These are phyloP conservation scores for Coleophora flavipennella DNA, from an alignment of 2,888 invertebrate species.

Conservation along the genomic window DNA sequence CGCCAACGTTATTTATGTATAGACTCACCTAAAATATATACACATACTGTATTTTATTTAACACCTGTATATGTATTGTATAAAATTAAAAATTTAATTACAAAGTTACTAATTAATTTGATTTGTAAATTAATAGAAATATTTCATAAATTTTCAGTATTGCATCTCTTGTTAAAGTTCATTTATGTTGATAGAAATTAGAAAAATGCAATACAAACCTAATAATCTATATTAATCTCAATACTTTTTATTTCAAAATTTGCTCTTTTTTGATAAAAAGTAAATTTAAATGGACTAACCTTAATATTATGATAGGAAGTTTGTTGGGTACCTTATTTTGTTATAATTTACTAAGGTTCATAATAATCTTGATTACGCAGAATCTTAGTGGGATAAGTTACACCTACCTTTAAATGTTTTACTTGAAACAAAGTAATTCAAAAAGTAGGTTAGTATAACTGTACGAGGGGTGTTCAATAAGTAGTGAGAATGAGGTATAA, in stretches of 20 bases:
- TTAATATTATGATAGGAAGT: conserved; percentile 51
- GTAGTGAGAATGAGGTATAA: too few species aligned
- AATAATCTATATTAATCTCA: not conserved
- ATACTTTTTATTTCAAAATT: conserved; percentile 29
- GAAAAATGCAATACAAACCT: too few species aligned
- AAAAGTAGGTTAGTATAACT: not conserved
- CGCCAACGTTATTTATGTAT: too few species aligned
- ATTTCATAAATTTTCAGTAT: too few species aligned
- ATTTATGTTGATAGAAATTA: not conserved
- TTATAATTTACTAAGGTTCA: conserved; percentile 1
- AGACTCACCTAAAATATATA: too few species aligned
- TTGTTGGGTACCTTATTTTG: conserved; percentile 18
- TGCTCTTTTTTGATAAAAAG: conserved; percentile 27
- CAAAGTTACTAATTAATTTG: conserved; percentile 26
- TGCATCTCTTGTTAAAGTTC: too few species aligned
- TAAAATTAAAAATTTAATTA: too few species aligned
- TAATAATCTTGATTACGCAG: conserved; percentile 4
- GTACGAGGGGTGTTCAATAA: too few species aligned
- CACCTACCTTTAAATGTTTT: not conserved
- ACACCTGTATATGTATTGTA: too few species aligned
- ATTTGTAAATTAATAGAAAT: conserved; percentile 1
- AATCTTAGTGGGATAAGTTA: not conserved
- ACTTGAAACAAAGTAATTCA: not conserved
- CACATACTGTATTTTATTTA: too few species aligned
- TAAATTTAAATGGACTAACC: conserved; percentile 50